These are phyloP conservation scores for Nycticorax nycticorax DNA, from an alignment of 2,113 vertebrate genomes.

Conservation along the genomic window DNA sequence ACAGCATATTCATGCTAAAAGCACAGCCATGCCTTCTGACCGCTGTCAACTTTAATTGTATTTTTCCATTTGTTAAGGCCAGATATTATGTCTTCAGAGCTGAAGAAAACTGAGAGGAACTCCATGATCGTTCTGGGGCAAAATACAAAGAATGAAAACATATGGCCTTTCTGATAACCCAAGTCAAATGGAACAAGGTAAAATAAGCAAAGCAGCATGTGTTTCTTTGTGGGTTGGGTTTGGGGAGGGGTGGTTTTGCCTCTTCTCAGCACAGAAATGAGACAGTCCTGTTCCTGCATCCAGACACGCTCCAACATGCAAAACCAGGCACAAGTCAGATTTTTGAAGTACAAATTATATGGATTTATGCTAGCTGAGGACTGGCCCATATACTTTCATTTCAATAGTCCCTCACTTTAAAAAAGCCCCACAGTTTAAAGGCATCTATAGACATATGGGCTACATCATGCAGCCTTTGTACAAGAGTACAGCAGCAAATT, in stretches of 20 bases:
- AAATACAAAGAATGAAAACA: slow-evolving; percentile 72
- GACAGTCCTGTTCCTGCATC: not conserved
- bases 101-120: slow-evolving; percentile 78
- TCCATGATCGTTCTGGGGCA: slow-evolving; percentile 83
- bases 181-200: not conserved
- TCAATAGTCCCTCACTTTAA: not conserved
- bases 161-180: slow-evolving; percentile 70
- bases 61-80: slow-evolving; percentile 72
- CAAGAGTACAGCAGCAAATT: not conserved
- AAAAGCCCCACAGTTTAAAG: not conserved
- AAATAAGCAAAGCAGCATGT: not conserved
- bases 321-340: not conserved
- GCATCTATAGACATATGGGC: not conserved
- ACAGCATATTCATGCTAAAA: not conserved
- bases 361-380: not conserved
- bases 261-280: not conserved
- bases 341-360: not conserved
- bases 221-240: not conserved
- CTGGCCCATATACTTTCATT: not conserved
- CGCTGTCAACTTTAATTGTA: not conserved
- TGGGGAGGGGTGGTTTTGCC: not conserved
- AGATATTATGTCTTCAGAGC: slow-evolving; percentile 69
- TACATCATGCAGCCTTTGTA: not conserved
- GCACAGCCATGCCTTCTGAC: not conserved
- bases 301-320: not conserved